phyloP scores from a whole-genome alignment of 2,888 invertebrate species.

The Digitonthophagus gazella region DNA sequence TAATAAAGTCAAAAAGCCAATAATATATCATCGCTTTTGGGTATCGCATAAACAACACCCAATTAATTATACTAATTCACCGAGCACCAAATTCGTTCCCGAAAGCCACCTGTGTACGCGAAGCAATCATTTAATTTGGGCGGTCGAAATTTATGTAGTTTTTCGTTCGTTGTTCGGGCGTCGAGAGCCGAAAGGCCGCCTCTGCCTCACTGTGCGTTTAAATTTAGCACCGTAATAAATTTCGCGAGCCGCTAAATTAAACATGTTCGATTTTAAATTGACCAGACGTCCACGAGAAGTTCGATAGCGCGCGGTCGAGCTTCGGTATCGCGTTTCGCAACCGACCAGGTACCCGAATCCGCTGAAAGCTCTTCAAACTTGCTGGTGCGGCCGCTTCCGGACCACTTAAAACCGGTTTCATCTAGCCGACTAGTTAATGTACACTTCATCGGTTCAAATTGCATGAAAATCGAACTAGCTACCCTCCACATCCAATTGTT shows the following conservation, averaged over 20 bases:
- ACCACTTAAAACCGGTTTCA: background rate
- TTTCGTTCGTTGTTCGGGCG: background rate
- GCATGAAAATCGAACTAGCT: background rate
- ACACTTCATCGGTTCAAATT: background rate
- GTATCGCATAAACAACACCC: background rate
- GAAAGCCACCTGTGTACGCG: background rate
- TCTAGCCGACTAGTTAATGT: background rate
- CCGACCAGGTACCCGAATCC: background rate
- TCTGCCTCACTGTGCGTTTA: background rate
- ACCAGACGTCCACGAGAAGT: background rate
- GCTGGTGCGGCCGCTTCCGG: background rate
- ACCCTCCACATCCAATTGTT: background rate
- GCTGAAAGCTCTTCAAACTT: background rate
- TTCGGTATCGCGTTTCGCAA: background rate
- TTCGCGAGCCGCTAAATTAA: background rate
- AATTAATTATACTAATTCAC: background rate
- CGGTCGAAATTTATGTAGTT: background rate
- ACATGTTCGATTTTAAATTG: background rate
- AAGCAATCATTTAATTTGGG: background rate
- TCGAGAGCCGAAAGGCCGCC: background rate
- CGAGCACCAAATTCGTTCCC: background rate
- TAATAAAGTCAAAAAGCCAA: too few species aligned
- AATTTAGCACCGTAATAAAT: background rate
- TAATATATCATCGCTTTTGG: too few species aligned
- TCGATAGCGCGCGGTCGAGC: background rate